A percentile compares a stretch with the other conserved stretches of the same genome.
Evolutionary conservation across 2,888 invertebrate genomes (phyloP).

Genomic region (Vesta saturnalis): DNA sequence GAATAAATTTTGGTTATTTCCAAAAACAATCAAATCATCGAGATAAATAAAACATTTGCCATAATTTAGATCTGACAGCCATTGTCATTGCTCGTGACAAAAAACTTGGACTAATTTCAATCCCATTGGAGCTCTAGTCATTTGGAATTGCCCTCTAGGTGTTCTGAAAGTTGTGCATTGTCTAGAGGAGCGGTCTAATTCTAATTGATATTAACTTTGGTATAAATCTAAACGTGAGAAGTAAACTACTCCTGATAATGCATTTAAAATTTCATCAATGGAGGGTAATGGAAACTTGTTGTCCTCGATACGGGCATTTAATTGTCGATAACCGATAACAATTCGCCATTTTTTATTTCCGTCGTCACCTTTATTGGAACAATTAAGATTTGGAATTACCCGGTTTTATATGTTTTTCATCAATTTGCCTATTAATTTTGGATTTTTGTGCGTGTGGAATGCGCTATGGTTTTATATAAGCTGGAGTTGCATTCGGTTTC

Average conservation of each 20-base stretch:
- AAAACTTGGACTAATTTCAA: constrained; percentile 44
- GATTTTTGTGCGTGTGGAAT: constrained; percentile 12
- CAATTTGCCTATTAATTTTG: not conserved
- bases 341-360: not conserved
- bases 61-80: constrained; percentile 45
- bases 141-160: constrained; percentile 48
- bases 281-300: no score
- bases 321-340: not conserved
- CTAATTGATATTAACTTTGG: no score
- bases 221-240: no score
- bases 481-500: not conserved
- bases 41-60: no score
- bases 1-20: constrained; percentile 39
- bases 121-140: constrained; percentile 45
- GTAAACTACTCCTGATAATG: not conserved
- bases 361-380: not conserved
- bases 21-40: no score
- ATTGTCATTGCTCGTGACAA: constrained; percentile 48
- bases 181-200: constrained; percentile 29
- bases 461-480: constrained; percentile 25
- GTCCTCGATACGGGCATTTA: no score
- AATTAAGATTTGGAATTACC: not conserved
- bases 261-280: no score
- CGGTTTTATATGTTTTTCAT: not conserved
- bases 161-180: constrained; percentile 9